Evolutionary conservation across 2,888 invertebrate species (phyloP), one percentile per base, ranked within the genome.

Genomic region (Andrena trimmerana): DNA sequence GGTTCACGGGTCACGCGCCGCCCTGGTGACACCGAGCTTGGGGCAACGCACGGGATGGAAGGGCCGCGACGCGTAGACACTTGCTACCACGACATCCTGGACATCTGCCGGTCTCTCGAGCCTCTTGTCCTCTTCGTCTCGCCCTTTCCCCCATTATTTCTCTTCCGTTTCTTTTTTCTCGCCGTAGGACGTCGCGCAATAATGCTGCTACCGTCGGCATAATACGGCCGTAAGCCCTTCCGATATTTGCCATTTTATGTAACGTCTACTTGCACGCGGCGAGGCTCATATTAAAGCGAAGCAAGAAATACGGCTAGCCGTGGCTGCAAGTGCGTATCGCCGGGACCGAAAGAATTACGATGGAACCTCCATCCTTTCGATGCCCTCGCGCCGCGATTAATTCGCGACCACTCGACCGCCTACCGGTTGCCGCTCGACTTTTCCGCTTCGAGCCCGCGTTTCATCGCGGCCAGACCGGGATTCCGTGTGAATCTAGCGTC

Each of bases 211-310:
- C 85, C 79, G 74, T 84, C 85, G 89, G 92, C 89, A 93, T 94
- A 93, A 93, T 93, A 90, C 84, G 74, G 88, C 87, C 92, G 91
- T 93, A 92, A 92, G 90, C 90, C 88, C 90, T 90, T 88, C 90
- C 89, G 92, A 92, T 93, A 93, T 93, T 92, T 92, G 89, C 91
- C 90, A 85, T 93, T 93, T 93, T 93, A 92, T 91, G 90, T 90
- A 93, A 93, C 90, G 89, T 81, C 81, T 84, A 90, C 89, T 89
- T 89, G 87, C 87, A 42, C 42, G 88, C 88, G 82, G 79, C 70
- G 86, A 83, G 85, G 81, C 89, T 88, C 90, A 90, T 93, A 93
- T 94, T 93, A 93, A 93, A 92, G 89, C 85, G 89, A 88, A 88
- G 88, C 79, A 84, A 89, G 88, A 92, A 91, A 92, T 92, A 92